Conservation (phyloP, 2,888 invertebrate species). For the Dicranocentrus wangi region DNA sequence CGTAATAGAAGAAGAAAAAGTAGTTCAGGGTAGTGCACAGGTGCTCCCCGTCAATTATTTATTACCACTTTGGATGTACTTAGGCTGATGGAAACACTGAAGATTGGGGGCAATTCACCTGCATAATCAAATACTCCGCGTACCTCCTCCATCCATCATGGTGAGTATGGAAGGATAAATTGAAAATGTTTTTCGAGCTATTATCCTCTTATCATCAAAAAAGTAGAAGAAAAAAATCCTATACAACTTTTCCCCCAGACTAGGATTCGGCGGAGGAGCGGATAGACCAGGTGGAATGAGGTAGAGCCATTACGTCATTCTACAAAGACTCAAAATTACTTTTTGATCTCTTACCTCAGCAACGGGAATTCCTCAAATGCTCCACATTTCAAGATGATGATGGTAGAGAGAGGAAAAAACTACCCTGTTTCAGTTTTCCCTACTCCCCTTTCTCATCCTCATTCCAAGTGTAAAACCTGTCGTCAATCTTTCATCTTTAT, state of each 20-base stretch:
- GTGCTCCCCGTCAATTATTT: conserved; percentile 2
- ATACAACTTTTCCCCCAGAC: background rate
- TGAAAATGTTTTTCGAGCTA: background rate
- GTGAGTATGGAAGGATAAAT: background rate
- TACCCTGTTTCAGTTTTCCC: conserved; percentile 12
- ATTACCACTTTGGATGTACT: background rate
- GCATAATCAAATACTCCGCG: no score
- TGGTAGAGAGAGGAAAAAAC: no score
- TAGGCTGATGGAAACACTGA: no score
- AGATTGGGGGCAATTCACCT: no score
- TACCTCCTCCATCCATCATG: no score
- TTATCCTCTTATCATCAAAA: conserved; percentile 22
- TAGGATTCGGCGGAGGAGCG: no score
- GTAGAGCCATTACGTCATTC: conserved; percentile 3
- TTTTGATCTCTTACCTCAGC: conserved; percentile 30
- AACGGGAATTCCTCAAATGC: conserved; percentile 30
- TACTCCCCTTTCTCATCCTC: background rate
- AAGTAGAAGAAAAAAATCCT: background rate
- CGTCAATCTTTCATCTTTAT: conserved; percentile 48
- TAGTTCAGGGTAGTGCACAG: background rate
- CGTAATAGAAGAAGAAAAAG: background rate
- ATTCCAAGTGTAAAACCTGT: background rate
- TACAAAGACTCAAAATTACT: conserved; percentile 10
- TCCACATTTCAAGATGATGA: background rate
- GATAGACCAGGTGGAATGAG: no score